Base-by-base conservation (phyloP, 2,888 invertebrate species). In the Tanypteryx hageni region DNA sequence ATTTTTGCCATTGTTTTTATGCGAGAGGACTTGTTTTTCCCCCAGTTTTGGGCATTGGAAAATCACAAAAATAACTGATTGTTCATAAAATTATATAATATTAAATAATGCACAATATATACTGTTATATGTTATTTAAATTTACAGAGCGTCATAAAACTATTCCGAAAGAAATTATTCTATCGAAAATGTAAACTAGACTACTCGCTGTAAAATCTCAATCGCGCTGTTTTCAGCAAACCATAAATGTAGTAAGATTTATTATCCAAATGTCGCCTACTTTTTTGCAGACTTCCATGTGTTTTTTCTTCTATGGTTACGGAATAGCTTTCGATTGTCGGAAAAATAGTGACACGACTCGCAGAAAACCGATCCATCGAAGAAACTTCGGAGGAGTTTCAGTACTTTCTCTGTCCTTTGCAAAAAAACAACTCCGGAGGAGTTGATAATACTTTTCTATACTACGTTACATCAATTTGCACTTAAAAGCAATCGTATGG, bases 321-420 rank as follows among this genome's bases (percentile, higher is more conserved):
- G 27, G 22, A 76, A 76, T 76, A 18, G 76, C 27, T 76, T 18
- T 76, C 76, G 76, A 76, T 76, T 76, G 22, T 76, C 76, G 76
- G 27, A 76, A 27, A 76, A 76, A 76, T 68, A 68, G 10, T 22
- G 2, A 14, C 13, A 11, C 2, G 76, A 27, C 22, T 76, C 76
- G 13, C 27, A 76, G 76, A 27, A 76, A 76, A 76, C 76, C 27
- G 76, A 76, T 76, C 22, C 76, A 76, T 76, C 76, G 76, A 76
- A 76, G 76, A 76, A 76, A 76, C 22, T 76, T 76, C 11, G 68
- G 68, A 44, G 44, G 44, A 44, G 44, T 44, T 44, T 44, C 44
- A 44, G 3, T 44, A 44, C 44, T 44, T 44, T 44, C 44, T 68
- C 68, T 16, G 16, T 64, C 68, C n/a, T 10, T 27, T 22, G 11